A percentile compares a stretch with the other conserved stretches of the same genome.
These are phyloP conservation scores for Varroa destructor DNA, from an alignment of 1,140 invertebrate genomes.

Conservation along the genomic window DNA sequence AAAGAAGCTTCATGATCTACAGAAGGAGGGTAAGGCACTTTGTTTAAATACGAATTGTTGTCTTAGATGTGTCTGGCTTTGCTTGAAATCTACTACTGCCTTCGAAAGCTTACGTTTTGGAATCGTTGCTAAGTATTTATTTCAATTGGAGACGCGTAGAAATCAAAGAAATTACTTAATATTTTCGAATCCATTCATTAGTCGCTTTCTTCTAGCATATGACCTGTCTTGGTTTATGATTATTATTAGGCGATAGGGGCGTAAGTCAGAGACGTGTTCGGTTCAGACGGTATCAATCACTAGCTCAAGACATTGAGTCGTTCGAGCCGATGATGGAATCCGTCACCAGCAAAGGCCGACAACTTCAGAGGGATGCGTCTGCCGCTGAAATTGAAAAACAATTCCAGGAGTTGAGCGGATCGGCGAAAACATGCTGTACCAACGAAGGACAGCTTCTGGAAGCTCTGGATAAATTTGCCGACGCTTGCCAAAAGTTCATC, in stretches of 20 bases:
- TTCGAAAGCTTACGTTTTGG: too few relatives aligned
- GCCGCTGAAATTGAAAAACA: conserved; percentile 69
- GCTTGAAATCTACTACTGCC: too few relatives aligned
- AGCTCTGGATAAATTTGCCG: conserved; percentile 65
- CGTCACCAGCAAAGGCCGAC: conserved; percentile 74
- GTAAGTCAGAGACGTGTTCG: conserved; percentile 17
- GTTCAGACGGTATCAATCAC: conserved; percentile 45
- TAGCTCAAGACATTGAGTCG: conserved; percentile 82
- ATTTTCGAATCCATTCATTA: too few relatives aligned
- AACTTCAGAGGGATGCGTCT: conserved; percentile 47
- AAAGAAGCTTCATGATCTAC: conserved; percentile 80
- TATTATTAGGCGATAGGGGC: conserved; percentile 1
- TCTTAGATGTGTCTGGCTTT: too few relatives aligned
- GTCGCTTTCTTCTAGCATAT: too few relatives aligned
- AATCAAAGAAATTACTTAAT: too few relatives aligned
- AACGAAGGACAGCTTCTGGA: conserved; percentile 47
- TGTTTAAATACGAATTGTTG: too few relatives aligned
- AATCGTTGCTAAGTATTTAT: too few relatives aligned
- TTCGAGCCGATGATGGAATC: conserved; percentile 90
- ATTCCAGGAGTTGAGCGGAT: conserved; percentile 73
- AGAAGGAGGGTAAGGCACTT: conserved; percentile 54
- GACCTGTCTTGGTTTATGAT: too few relatives aligned
- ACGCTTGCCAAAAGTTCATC: conserved; percentile 75
- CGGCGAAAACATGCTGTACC: conserved; percentile 57
- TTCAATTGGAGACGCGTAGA: too few relatives aligned